These are phyloP conservation scores for Petrolisthes cinctipes DNA, from an alignment of 2,888 invertebrate genomes.

Conservation along the genomic window DNA sequence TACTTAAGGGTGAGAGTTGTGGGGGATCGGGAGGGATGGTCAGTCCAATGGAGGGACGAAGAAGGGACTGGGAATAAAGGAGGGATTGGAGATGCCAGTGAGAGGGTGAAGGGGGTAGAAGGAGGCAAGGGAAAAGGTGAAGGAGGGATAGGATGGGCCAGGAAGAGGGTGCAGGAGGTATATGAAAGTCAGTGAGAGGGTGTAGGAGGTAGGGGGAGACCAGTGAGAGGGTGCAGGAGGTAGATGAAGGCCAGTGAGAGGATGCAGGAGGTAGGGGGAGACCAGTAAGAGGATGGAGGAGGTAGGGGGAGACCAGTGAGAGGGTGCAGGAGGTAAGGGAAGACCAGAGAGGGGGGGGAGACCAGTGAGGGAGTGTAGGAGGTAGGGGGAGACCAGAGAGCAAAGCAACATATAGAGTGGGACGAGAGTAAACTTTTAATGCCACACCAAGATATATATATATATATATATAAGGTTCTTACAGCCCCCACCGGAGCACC, in stretches of 20 bases:
- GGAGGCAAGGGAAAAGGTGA: not conserved
- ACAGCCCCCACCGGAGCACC: not conserved
- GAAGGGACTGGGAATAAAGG: not conserved
- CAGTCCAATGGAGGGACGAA: not conserved
- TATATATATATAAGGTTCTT: not conserved
- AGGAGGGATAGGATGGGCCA: not conserved
- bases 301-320: not conserved
- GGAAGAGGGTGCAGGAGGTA: not conserved
- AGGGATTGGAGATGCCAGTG: not conserved
- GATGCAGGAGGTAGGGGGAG: not conserved
- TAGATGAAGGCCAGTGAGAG: not conserved
- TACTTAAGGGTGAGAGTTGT: not conserved
- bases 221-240: not conserved
- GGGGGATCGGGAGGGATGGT: not conserved
- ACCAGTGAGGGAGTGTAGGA: not conserved
- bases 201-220: not conserved
- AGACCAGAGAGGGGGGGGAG: not conserved
- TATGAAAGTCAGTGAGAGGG: not conserved
- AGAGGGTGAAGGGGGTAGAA: no score
- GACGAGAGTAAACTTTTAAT: not conserved
- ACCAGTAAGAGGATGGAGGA: not conserved
- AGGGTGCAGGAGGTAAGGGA: not conserved
- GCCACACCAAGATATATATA: not conserved
- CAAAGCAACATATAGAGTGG: not conserved
- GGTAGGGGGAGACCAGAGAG: not conserved